phyloP scores from a whole-genome alignment of 2,888 invertebrate species.

The Atethmia centrago region DNA sequence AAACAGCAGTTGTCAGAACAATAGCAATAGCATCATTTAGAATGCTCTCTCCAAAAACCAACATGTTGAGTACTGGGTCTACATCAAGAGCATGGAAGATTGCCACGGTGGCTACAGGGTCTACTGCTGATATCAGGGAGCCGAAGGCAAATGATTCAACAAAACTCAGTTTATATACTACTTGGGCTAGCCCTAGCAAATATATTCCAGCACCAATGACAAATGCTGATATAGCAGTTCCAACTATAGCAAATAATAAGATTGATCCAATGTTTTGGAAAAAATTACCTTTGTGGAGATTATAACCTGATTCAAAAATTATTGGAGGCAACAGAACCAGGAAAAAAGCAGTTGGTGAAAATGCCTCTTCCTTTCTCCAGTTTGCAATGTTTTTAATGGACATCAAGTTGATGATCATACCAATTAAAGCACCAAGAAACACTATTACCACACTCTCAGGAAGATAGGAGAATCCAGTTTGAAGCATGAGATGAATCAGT shows the following conservation, averaged over 20 bases:
- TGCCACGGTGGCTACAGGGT: conserved; percentile 99
- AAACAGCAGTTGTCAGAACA: conserved; percentile 97
- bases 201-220: conserved; percentile 99
- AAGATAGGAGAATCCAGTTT: conserved; percentile 98
- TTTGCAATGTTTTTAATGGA: conserved; percentile 97
- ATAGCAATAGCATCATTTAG: conserved; percentile 99
- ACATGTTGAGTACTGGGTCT: conserved; percentile 99
- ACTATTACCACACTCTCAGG: conserved; percentile 99
- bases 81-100: conserved; percentile 99
- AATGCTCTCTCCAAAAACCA: conserved; percentile 98
- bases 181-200: conserved; percentile 96
- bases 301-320: conserved; percentile 99
- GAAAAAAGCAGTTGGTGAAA: conserved; percentile 99
- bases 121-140: conserved; percentile 99
- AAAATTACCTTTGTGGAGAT: conserved; percentile 99
- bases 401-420: conserved; percentile 96
- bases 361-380: conserved; percentile 99
- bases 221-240: conserved; percentile 98
- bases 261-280: conserved; percentile 99
- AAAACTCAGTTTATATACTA: conserved; percentile 97
- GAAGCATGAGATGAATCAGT: conserved; percentile 98
- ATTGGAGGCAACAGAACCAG: conserved; percentile 99
- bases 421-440: conserved; percentile 97
- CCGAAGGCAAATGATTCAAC: conserved; percentile 99
- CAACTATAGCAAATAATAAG: conserved; percentile 98